These are phyloP conservation scores for Pseudopodoces humilis DNA, from an alignment of 2,113 vertebrate genomes.

Conservation along the genomic window DNA sequence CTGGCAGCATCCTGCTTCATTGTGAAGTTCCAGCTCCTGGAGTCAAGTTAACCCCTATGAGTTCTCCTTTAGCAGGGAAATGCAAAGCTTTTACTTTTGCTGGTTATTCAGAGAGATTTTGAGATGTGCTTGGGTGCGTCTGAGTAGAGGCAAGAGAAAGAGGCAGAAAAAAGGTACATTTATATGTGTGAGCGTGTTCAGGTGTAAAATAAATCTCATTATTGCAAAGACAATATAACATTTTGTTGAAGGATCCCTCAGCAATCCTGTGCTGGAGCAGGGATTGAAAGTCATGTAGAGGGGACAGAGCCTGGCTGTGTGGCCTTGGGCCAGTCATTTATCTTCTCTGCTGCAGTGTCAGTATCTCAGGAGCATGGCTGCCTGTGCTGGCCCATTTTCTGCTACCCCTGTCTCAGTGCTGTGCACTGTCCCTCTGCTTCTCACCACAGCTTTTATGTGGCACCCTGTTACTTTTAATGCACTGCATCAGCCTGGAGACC, in stretches of 20 bases:
- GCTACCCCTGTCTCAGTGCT: neutral
- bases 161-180: neutral
- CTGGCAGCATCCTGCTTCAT: neutral
- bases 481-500: neutral
- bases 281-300: conserved; percentile 6
- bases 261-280: neutral
- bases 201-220: neutral
- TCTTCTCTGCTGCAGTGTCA: neutral
- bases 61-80: neutral
- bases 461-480: neutral
- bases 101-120: neutral
- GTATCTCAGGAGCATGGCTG: neutral
- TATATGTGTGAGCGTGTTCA: neutral
- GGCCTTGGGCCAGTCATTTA: conserved; percentile 2
- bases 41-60: neutral
- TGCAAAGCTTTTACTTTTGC: neutral
- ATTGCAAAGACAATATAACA: neutral
- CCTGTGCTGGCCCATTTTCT: neutral
- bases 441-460: neutral
- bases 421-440: neutral
- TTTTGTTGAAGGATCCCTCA: neutral
- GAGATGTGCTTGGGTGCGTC: neutral
- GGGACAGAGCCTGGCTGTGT: neutral
- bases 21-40: neutral
- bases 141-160: neutral